Conservation (phyloP, 2,113 vertebrate genomes). For the Cathartes aura region DNA sequence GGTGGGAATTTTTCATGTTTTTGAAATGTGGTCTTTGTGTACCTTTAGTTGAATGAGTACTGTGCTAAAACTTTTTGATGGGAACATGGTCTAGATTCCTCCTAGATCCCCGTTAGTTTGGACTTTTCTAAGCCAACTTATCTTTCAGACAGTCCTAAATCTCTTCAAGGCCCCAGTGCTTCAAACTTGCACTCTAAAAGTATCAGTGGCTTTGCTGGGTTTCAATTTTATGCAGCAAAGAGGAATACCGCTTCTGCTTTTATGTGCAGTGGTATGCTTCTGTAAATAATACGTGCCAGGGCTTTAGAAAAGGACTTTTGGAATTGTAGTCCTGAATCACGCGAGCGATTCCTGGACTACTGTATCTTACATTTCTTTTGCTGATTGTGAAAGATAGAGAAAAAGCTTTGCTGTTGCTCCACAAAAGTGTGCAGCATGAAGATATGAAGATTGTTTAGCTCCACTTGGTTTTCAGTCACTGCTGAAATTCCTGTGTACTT, state of each 20-base stretch:
- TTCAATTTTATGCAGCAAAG: neutral
- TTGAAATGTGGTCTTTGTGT: neutral
- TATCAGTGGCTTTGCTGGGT: neutral
- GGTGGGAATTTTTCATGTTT: neutral
- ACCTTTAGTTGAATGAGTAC: neutral
- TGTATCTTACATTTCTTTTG: neutral
- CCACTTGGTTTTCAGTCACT: neutral
- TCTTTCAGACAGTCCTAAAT: neutral
- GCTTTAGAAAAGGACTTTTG: neutral
- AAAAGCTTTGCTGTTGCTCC: neutral
- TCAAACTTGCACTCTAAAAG: neutral
- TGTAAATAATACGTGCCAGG: neutral
- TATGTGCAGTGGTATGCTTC: neutral
- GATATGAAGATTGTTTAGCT: too few relatives aligned
- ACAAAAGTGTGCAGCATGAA: too few relatives aligned
- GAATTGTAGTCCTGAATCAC: neutral
- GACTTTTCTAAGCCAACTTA: neutral
- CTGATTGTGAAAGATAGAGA: neutral
- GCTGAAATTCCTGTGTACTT: neutral
- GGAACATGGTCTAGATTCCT: neutral
- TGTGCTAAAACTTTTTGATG: neutral
- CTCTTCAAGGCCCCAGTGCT: neutral
- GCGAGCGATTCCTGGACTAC: fast-evolving
- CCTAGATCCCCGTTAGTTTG: neutral
- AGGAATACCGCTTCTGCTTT: neutral